These are phyloP conservation scores for Cochlearius cochlearius DNA, from an alignment of 2,113 vertebrate species.

Conservation along the genomic window DNA sequence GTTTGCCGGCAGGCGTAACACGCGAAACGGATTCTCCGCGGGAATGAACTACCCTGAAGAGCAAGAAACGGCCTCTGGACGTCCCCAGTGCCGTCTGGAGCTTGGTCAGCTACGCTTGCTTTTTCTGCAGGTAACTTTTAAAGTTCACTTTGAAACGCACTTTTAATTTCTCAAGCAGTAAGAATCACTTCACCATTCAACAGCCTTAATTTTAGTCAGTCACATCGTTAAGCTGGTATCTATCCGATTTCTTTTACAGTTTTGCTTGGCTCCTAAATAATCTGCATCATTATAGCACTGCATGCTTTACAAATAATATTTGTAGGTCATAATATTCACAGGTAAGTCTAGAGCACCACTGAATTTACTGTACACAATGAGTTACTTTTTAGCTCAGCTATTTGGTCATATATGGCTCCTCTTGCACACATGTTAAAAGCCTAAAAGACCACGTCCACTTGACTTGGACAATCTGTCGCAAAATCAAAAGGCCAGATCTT, in stretches of 20 bases:
- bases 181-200: neutral
- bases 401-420: neutral
- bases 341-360: neutral
- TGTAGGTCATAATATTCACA: neutral
- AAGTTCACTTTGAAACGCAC: neutral
- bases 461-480: neutral
- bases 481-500: neutral
- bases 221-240: neutral
- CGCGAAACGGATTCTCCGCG: constrained; percentile 69
- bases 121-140: neutral
- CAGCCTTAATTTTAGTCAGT: neutral
- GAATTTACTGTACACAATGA: neutral
- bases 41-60: constrained; percentile 63
- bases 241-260: neutral
- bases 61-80: neutral
- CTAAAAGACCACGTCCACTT: neutral
- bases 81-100: neutral
- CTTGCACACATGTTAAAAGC: neutral
- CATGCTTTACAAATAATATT: neutral
- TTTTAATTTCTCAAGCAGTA: neutral
- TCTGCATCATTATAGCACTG: neutral
- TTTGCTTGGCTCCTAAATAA: neutral
- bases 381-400: neutral
- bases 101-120: fast-evolving
- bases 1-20: constrained; percentile 77